Base-by-base conservation (phyloP, 92 coral and sea anemone species). In the Heteractis magnifica region DNA sequence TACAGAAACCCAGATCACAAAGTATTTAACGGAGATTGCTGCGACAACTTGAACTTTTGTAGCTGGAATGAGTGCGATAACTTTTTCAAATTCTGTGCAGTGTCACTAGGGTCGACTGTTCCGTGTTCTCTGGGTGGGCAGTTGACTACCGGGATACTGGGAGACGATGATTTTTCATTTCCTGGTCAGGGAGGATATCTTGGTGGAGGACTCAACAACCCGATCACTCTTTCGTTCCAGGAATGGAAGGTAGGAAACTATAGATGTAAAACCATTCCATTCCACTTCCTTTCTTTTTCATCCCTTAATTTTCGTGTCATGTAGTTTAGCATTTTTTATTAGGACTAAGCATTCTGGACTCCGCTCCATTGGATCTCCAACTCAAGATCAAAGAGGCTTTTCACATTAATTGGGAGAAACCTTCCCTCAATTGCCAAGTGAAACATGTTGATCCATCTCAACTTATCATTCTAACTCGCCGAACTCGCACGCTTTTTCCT, bases 61-160 rank as follows among this genome's bases (percentile, higher is more conserved):
- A 62, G 58, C 64, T 3, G 68, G n/a, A 83, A 71, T n/a, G 44
- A 78, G 9, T 95, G 98, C 75, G 98, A 95, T 71, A 93, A 91
- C 68, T 91, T 82, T 52, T 93, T 95, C 56, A 87, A 94, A 75
- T 91, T 95, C 86, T 95, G 98, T 80, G 89, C 92, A 76, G 88
- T 93, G 9, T 81, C 93, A 15, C 72, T 87, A 5, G 94, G 93
- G 60, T 88, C 94, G 56, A 79, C 76, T 51, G 52, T 21, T 11
- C 77, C 88, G 59, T 95, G 98, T 77, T 79, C 91, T 6, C 78
- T 93, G 76, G 98, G 95, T 19, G 90, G 84, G 0, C 80, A 72
- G 53, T 10, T 81, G 77, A 21, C 79, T 60, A 95, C 95, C 12
- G 80, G 77, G 49, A 87, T 88, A 20, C 84, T 95, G 8, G 98